Percentiles rank a stretch among this genome's conserved stretches.
Conservation (phyloP, 2,113 vertebrate species). For the Tragelaphus buxtoni region DNA sequence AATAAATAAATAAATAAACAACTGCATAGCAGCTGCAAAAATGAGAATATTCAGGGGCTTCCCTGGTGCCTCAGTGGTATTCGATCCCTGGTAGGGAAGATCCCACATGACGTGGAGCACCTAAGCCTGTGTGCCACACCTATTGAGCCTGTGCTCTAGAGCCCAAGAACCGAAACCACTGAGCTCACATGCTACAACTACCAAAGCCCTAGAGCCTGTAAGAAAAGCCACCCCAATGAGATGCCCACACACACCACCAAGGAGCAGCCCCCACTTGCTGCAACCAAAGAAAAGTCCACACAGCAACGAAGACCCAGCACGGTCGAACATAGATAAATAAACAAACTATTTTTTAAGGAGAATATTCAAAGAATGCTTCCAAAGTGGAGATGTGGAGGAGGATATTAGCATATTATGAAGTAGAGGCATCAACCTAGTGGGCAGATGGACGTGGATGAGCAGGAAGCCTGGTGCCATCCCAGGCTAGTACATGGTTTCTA, state of each 20-base stretch:
- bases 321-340: neutral
- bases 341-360: neutral
- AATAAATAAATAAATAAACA: neutral
- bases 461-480: neutral
- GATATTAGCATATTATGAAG: neutral
- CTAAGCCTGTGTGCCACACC: neutral
- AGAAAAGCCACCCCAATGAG: neutral
- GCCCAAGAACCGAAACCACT: neutral
- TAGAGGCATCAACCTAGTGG: neutral
- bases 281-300: neutral
- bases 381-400: neutral
- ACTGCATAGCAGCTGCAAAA: neutral
- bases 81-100: neutral
- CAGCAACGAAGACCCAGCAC: neutral
- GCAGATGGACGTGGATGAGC: neutral
- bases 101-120: neutral
- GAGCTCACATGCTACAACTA: neutral
- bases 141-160: neutral
- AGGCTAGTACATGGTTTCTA: neutral
- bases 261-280: fast-evolving
- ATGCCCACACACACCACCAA: neutral
- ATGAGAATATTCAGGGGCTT: neutral
- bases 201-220: neutral
- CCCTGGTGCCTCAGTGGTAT: neutral
- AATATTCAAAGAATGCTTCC: neutral